Evolutionary conservation across 2,888 invertebrate genomes (phyloP).

Genomic region (Gari tellinella): DNA sequence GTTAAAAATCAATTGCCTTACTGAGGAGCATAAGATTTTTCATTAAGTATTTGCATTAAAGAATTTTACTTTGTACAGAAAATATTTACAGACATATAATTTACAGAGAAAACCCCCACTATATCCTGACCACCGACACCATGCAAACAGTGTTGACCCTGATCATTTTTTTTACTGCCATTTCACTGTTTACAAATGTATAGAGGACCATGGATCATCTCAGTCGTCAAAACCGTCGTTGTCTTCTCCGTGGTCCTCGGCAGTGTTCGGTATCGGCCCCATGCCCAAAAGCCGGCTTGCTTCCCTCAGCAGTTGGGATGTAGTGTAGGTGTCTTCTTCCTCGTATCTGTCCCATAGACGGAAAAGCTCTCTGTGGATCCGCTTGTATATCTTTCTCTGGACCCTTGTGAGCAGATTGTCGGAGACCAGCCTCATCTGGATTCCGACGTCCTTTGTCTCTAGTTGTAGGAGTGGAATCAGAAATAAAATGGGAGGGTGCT

Average conservation of each 20-base stretch:
- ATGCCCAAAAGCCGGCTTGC: constrained; percentile 1
- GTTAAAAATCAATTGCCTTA: too few relatives aligned
- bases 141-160: too few relatives aligned
- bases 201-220: too few relatives aligned
- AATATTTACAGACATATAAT: too few relatives aligned
- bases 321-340: constrained; percentile 2
- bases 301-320: constrained; percentile 8
- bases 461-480: constrained; percentile 7
- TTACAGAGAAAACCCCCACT: too few relatives aligned
- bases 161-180: too few relatives aligned
- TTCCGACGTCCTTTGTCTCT: not conserved
- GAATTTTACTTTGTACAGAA: too few relatives aligned
- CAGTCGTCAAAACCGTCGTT: not conserved
- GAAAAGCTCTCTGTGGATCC: not conserved
- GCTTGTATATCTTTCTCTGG: not conserved
- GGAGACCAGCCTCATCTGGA: not conserved
- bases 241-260: constrained; percentile 6
- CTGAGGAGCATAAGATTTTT: too few relatives aligned
- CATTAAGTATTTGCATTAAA: too few relatives aligned
- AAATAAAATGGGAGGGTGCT: constrained; percentile 12
- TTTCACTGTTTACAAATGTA: too few relatives aligned
- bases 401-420: too few relatives aligned
- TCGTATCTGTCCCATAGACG: constrained; percentile 19
- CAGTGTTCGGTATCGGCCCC: constrained; percentile 3
- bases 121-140: too few relatives aligned